Evolutionary conservation across 2,113 vertebrate genomes (phyloP), one percentile per base, ranked within the genome.

Genomic region (Perca flavescens): DNA sequence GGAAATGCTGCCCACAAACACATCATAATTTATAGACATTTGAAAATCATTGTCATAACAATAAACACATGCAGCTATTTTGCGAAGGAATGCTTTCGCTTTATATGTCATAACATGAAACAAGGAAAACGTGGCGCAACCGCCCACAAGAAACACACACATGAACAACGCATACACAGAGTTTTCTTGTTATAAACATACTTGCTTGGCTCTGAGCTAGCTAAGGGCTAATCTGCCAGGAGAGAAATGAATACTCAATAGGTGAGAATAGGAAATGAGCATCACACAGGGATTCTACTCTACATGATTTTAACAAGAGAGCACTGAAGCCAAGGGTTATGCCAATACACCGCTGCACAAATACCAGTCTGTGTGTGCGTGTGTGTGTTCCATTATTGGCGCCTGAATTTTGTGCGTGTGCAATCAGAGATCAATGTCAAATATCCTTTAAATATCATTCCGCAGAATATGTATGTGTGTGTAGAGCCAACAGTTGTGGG

Each of bases 171-270:
- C 21, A 47, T 43, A 64, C 21, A 65, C 10, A 46, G 4, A 60
- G 34, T 61, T 73, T 34, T 34, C 43, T 69, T 57, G 52, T 60
- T 56, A 66, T 56, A 63, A 25, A 22, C 52, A 34, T 28, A 34
- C 67, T 54, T 61, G 22, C 79, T 84, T 83, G 68, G 57, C 77
- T 80, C 7, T 34, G 62, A 72, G 58, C 52, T 64, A 82, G 80
- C 74, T 85, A 49, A 12, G 70, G 60, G 82, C 82, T 80, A 86
- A 90, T 84, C 73, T 88, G 70, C 77, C 68, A 73, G 66, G 36
- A 58, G 47, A 74, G 58, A 90, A 84, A 80, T 91, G 13, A 87
- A 89, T 90, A 92, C 92, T 92, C 90, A 87, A 92, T 93, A 79
- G 21, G 11, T 60, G 66, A 76, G 85, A 90, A 89, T 81, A 83